A percentile compares a stretch with the other conserved stretches of the same genome.
phyloP scores from a whole-genome alignment of 2,113 vertebrate genomes.

The Quiscalus mexicanus region DNA sequence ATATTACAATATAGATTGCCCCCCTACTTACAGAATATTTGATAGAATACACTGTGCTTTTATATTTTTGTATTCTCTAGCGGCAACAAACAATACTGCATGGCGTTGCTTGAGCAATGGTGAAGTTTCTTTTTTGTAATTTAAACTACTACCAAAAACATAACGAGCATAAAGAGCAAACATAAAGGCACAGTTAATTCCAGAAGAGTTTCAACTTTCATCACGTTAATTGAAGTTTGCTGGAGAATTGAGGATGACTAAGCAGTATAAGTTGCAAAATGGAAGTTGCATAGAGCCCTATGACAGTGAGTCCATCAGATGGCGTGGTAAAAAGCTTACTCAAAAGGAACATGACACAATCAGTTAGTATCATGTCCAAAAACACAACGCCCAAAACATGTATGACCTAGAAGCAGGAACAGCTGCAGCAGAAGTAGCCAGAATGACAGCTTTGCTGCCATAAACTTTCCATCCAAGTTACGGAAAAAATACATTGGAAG shows the following conservation, averaged over 20 bases:
- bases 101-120: constrained; percentile 73
- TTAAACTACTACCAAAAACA: constrained; percentile 68
- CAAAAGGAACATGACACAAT: constrained; percentile 77
- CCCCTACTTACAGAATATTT: constrained; percentile 50
- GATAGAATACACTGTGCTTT: constrained; percentile 77
- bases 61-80: constrained; percentile 77
- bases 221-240: constrained; percentile 68
- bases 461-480: constrained; percentile 82
- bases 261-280: constrained; percentile 78
- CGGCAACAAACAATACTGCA: constrained; percentile 73
- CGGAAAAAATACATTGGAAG: constrained; percentile 74
- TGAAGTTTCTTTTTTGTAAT: constrained; percentile 64
- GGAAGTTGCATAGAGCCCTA: constrained; percentile 82
- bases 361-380: constrained; percentile 78
- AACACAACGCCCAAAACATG: constrained; percentile 77
- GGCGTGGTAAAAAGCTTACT: constrained; percentile 78
- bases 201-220: constrained; percentile 63
- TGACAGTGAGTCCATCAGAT: constrained; percentile 72
- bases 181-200: constrained; percentile 78
- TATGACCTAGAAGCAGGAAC: constrained; percentile 78
- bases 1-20: constrained; percentile 24
- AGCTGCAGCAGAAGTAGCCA: constrained; percentile 77
- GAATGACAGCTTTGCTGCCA: constrained; percentile 78
- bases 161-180: constrained; percentile 69
- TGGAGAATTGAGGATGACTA: constrained; percentile 73